phyloP scores from a whole-genome alignment of 2,888 invertebrate species.

The Rhamphomyia laevipes region DNA sequence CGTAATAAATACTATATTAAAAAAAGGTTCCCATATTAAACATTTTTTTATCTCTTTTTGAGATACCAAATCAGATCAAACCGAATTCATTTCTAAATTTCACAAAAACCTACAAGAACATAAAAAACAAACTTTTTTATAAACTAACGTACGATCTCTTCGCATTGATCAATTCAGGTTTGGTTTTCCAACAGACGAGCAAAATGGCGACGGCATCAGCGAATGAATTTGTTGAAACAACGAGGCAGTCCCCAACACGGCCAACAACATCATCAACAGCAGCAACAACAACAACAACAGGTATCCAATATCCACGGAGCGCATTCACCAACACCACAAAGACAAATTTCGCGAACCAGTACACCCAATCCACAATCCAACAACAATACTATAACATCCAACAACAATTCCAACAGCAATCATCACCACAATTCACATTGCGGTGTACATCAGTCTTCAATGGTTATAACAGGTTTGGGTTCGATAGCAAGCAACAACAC shows the following conservation, averaged over 20 bases:
- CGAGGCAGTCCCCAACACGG: conserved; percentile 52
- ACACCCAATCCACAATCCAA: conserved; percentile 28
- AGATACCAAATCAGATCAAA: neutral
- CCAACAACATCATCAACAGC: conserved; percentile 35
- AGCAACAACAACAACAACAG: conserved; percentile 6
- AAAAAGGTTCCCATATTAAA: too few relatives aligned
- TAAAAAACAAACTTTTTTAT: conserved; percentile 20
- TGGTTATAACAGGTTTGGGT: conserved; percentile 1
- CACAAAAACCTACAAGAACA: neutral
- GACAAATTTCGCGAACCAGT: conserved; percentile 5
- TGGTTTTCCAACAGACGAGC: conserved; percentile 99
- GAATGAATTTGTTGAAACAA: conserved; percentile 84
- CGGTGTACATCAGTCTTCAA: neutral
- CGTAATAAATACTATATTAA: too few relatives aligned
- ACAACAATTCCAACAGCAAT: conserved; percentile 12
- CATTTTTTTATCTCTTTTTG: neutral
- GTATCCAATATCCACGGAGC: conserved; percentile 4
- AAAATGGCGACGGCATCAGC: conserved; percentile 94
- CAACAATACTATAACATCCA: conserved; percentile 22
- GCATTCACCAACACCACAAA: conserved; percentile 1
- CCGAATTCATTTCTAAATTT: neutral
- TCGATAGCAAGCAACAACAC: conserved; percentile 8
- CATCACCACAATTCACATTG: conserved; percentile 8
- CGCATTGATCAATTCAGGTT: conserved; percentile 76
- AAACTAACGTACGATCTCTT: conserved; percentile 42